Percentiles rank a stretch among this genome's conserved stretches.
Conservation (phyloP, 1,140 invertebrate genomes). For the Saccostrea cuccullata region DNA sequence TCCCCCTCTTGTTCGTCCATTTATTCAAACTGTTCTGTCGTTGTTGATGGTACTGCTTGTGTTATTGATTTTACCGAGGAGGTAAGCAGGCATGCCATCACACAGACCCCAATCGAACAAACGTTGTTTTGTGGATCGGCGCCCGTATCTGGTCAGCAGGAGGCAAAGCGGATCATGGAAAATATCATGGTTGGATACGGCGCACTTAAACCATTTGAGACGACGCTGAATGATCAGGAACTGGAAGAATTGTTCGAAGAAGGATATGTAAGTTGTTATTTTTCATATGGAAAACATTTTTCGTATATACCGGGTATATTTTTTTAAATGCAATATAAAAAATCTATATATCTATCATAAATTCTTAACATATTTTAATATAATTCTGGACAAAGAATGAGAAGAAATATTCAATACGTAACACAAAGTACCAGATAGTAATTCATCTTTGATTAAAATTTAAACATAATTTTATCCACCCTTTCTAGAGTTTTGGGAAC, state of each 20-base stretch:
- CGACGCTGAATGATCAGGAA: background rate
- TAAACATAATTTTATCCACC: too few species aligned
- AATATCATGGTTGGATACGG: background rate
- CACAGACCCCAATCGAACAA: background rate
- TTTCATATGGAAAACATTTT: background rate
- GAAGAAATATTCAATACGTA: too few species aligned
- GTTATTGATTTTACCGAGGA: conserved; percentile 8
- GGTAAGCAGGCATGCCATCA: background rate
- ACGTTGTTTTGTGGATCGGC: background rate
- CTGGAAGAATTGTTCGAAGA: conserved; percentile 5
- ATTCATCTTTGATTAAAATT: too few species aligned
- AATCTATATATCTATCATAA: too few species aligned
- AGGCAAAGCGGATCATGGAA: background rate
- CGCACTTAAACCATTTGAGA: background rate
- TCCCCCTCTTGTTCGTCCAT: background rate
- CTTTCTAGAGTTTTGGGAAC: too few species aligned
- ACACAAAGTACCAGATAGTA: too few species aligned
- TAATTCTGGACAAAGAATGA: too few species aligned
- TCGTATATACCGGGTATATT: too few species aligned
- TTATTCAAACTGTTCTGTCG: background rate
- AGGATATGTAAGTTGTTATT: background rate
- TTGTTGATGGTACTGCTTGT: background rate
- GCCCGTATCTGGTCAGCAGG: background rate
- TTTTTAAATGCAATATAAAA: too few species aligned
- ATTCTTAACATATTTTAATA: too few species aligned